Base-by-base conservation (phyloP, 53 echinoderm and acorn worm species). In the Temnopleurus reevesii region DNA sequence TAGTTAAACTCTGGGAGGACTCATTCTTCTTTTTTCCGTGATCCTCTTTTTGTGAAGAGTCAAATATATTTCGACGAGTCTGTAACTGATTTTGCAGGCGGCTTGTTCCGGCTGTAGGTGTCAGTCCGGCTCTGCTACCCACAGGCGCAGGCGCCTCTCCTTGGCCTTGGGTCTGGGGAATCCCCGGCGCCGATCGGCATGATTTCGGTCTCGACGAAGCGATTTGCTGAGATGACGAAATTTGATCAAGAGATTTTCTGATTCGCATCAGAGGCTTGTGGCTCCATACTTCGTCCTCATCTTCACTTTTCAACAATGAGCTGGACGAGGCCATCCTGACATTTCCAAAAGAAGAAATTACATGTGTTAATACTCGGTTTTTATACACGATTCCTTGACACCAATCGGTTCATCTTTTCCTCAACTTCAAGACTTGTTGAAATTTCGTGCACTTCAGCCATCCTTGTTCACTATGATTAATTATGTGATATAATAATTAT, bases 251-350 rank as follows among this genome's bases (percentile, higher is more conserved):
- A 26, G 34, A 59, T 86, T 46, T 86, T 86, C 29, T 86, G 4
- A 86, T 29, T 45, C 86, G 36, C 58, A 44, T 86, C 61, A 86
- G 38, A 17, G 86, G 86, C 41, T 12, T 86, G n/a, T 59, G 61
- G 0, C 1, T 45, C 86, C 59, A 86, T 13, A 46, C 43, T 21
- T 61, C 61, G 1, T 86, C 86, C 12, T 84, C 84, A 84, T 60
- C 61, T 23, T 86, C 86, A 61, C 46, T 86, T 4, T 27, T 24
- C 27, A 15, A 19, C 1, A 36, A 56, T 35, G 38, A 27, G 9
- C 21, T 56, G 33, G 19, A 4, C 3, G 55, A 83, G 4, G 55
- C 83, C 83, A 83, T 83, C 17, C 1, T 64, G 65, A 56, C 49
- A 49, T 13, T 12, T 49, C 49, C 2, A 49, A 49, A 13, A 7